phyloP scores from a whole-genome alignment of 1,140 invertebrate genomes.

The Drosophila ficusphila region DNA sequence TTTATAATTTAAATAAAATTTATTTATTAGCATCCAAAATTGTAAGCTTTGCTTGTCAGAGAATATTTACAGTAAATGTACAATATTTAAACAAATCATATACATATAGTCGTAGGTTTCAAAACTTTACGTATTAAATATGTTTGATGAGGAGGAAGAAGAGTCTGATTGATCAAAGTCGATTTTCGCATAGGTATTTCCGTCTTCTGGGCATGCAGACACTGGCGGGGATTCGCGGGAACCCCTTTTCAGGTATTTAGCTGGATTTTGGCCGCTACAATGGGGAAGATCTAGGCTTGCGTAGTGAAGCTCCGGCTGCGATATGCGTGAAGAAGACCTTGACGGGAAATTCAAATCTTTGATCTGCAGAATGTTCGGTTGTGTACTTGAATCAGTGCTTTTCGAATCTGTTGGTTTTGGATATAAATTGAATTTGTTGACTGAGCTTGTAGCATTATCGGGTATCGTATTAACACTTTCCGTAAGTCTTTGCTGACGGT shows the following conservation, averaged over 20 bases:
- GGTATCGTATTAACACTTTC: constrained; percentile 35
- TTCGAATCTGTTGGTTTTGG: constrained; percentile 17
- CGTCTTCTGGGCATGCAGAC: constrained; percentile 84
- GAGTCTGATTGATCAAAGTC: constrained; percentile 88
- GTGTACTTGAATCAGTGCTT: constrained; percentile 12
- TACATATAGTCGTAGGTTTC: constrained; percentile 7
- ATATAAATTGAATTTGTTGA: constrained; percentile 20
- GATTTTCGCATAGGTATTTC: constrained; percentile 89
- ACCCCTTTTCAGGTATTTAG: constrained; percentile 66
- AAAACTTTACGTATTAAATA: constrained; percentile 66
- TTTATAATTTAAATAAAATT: constrained; percentile 46
- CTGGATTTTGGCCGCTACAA: constrained; percentile 58
- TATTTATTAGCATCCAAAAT: constrained; percentile 50
- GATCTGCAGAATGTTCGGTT: constrained; percentile 14
- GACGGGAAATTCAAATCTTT: constrained; percentile 49
- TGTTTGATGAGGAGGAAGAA: constrained; percentile 78
- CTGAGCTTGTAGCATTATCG: constrained; percentile 21
- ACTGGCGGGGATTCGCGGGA: constrained; percentile 68
- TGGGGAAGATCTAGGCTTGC: constrained; percentile 88
- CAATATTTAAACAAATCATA: constrained; percentile 53
- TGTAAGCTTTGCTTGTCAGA: constrained; percentile 38
- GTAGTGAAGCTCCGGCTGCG: constrained; percentile 86
- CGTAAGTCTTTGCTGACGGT: constrained; percentile 41
- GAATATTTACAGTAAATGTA: constrained; percentile 54
- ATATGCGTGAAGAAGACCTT: constrained; percentile 84